These are phyloP conservation scores for Porites evermanni DNA, from an alignment of 92 coral and sea anemone species.

Conservation along the genomic window DNA sequence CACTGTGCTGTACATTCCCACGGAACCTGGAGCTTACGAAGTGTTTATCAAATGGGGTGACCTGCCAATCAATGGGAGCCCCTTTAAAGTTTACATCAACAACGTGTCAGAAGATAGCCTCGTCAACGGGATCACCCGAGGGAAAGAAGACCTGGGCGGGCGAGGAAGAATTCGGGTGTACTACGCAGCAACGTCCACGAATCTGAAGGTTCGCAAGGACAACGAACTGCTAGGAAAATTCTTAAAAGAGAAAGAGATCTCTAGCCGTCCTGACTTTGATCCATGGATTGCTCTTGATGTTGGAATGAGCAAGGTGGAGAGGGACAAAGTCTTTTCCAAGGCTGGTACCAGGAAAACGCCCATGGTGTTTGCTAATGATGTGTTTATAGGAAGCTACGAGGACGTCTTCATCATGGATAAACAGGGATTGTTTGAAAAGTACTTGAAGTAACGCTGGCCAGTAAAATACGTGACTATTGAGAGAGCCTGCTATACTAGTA, in stretches of 20 bases:
- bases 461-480: background rate
- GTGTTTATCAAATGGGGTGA: slow-evolving; percentile 98
- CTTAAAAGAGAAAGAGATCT: slow-evolving; percentile 76
- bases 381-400: slow-evolving; percentile 86
- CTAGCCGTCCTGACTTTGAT: slow-evolving; percentile 63
- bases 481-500: background rate
- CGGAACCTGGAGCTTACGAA: slow-evolving; percentile 95
- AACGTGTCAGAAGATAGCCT: slow-evolving; percentile 71
- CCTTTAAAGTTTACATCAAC: slow-evolving; percentile 86
- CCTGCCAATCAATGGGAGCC: slow-evolving; percentile 82
- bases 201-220: slow-evolving; percentile 80
- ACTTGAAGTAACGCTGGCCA: slow-evolving; percentile 18
- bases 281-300: slow-evolving; percentile 92
- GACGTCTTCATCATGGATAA: slow-evolving; percentile 89
- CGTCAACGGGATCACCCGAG: slow-evolving; percentile 20
- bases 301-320: slow-evolving; percentile 74
- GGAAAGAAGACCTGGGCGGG: slow-evolving; percentile 62
- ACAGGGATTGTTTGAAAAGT: slow-evolving; percentile 80
- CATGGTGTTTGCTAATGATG: slow-evolving; percentile 86
- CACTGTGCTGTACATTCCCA: slow-evolving; percentile 90
- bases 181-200: slow-evolving; percentile 87
- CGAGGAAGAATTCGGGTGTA: slow-evolving; percentile 84
- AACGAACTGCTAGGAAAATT: slow-evolving; percentile 78
- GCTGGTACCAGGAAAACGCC: slow-evolving; percentile 94
- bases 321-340: slow-evolving; percentile 82